phyloP scores from a whole-genome alignment of 2,113 vertebrate genomes.

The Meles meles region DNA sequence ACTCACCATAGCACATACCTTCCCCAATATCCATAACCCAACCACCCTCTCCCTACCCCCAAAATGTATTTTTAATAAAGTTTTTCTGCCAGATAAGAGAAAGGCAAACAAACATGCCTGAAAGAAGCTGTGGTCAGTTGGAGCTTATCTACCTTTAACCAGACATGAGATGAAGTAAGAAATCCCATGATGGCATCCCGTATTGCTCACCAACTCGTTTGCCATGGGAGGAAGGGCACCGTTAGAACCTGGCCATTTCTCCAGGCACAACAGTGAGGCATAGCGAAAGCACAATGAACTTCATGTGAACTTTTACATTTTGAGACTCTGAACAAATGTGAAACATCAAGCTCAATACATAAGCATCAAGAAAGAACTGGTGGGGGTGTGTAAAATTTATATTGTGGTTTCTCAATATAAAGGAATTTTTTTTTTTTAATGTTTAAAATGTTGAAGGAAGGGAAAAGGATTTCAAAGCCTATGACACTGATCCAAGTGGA shows the following conservation, averaged over 20 bases:
- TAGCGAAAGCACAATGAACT: background rate
- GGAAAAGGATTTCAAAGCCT: background rate
- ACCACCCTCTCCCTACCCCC: too few species aligned
- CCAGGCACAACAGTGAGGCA: background rate
- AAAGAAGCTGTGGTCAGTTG: background rate
- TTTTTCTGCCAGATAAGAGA: slow-evolving; percentile 9
- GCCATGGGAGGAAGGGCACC: background rate
- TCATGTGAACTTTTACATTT: background rate
- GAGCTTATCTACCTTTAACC: background rate
- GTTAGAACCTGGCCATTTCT: background rate
- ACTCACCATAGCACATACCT: too few species aligned
- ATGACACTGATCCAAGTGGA: background rate
- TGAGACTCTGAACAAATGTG: background rate
- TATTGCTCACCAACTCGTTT: background rate
- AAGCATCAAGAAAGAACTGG: background rate
- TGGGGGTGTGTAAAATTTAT: background rate
- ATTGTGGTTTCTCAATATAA: background rate
- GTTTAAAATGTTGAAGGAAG: background rate
- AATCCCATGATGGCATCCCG: background rate
- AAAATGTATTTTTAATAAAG: background rate
- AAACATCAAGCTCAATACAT: background rate
- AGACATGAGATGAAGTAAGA: background rate
- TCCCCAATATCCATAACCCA: too few species aligned
- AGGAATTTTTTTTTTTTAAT: background rate
- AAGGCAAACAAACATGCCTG: background rate